Evolutionary conservation across 2,888 invertebrate genomes (phyloP), one percentile per base, ranked within the genome.

Genomic region (Eudemis profundana): DNA sequence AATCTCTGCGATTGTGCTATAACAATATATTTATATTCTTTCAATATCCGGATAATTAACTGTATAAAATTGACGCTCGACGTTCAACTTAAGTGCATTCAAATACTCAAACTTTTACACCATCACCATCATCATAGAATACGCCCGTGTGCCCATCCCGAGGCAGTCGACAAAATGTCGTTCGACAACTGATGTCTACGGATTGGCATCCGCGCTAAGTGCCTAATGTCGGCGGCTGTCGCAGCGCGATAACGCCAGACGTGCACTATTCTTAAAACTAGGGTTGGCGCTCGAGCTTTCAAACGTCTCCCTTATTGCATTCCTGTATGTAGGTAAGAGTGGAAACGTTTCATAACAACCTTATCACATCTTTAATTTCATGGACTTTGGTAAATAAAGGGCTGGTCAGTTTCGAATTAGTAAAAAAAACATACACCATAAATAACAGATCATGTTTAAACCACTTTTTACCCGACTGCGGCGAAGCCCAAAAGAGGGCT

Each of bases 221-320:
- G 65, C 59, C 54, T 65, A 60, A 64, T 65, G 65, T 56, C 53
- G 59, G 33, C 44, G 77, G 57, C 78, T 79, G 78, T 71, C 72
- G 74, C 72, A 70, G 65, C 36, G 70, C 69, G 79, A 78, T 78
- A 78, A 78, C 73, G 72, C 61, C 66, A 69, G 64, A 68, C 68
- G 71, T 77, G 78, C 77, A 77, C 76, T 75, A 78, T 79, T 78
- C 78, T 74, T 75, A 62, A 19, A 21, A 29, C 3, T 74, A 77
- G 76, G 78, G 78, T 53, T 78, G 71, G 12, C 66, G 54, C 21
- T 33, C 0, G 27, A 8, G 33, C 10, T 33, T n/a, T n/a, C n/a
- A n/a, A n/a, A n/a, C 8, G 2, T 27, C 5, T 27, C 2, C 4
- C 3, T 5, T 27, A 27, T 27, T 27, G 7, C 4, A 27, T 4